Base-by-base conservation (phyloP, 2,113 vertebrate species). In the Nansenia antarctica region DNA sequence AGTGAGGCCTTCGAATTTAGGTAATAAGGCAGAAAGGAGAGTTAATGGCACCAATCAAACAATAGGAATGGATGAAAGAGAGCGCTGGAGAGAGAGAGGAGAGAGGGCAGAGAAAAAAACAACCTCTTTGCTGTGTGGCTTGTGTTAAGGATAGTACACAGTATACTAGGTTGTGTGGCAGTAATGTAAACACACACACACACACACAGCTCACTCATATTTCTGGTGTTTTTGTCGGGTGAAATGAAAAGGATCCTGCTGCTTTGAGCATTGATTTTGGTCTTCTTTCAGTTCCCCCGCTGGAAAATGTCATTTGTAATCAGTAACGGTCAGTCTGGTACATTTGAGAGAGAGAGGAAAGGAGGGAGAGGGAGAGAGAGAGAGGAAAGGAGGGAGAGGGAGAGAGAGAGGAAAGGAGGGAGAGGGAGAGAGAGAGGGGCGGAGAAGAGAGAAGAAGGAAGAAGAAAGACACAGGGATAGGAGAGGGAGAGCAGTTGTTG, bases 21-120 rank as follows among this genome's bases (percentile, higher is more conserved):
- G 62, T 78, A 77, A 85, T 82, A 47, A 72, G 26, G 49, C 74
- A 84, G 80, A 62, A 77, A 82, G 69, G 34, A 74, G 55, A 81
- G 65, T 74, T 58, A 67, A 79, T 74, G 62, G 47, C n/a, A n/a
- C n/a, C n/a, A n/a, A n/a, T n/a, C n/a, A 42, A 14, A 42, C 37
- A 42, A 42, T 9, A 42, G 37, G 3, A 42, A 14, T 12, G 3
- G 6, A 7, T 4, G 37, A 42, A 14, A 42, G 37, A 42, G 37
- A 42, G 37, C 9, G 3, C 2, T 9, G 2, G 9, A 11, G 37
- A 42, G 37, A 2, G 37, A 5, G 2, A 5, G 37, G 37, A 7
- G 37, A 14, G 37, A 7, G 37, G 7, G 6, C 37, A 42, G 39
- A 42, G 2, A 42, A 15, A 42, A 15, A 42, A 15, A 11, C 2